phyloP scores from a whole-genome alignment of 2,888 invertebrate genomes.

The Latheticus oryzae region DNA sequence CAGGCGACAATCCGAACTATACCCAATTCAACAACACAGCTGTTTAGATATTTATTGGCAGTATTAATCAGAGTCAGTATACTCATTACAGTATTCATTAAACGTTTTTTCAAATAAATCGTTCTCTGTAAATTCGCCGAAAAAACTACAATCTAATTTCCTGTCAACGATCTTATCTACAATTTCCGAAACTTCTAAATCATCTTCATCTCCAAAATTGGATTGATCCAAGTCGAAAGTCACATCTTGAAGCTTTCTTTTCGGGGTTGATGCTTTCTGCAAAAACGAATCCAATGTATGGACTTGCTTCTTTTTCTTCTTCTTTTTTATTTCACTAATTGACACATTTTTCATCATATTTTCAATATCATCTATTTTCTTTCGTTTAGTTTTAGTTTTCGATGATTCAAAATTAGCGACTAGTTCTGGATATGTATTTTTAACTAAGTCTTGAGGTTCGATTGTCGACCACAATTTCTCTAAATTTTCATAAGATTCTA shows the following conservation, averaged over 20 bases:
- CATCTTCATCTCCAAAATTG: constrained; percentile 62
- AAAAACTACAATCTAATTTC: constrained; percentile 52
- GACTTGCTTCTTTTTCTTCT: constrained; percentile 43
- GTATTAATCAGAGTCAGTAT: constrained; percentile 36
- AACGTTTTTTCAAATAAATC: constrained; percentile 75
- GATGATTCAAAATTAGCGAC: constrained; percentile 66
- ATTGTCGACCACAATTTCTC: constrained; percentile 73
- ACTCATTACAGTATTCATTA: constrained; percentile 46
- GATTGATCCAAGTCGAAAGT: constrained; percentile 55
- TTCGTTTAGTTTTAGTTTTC: constrained; percentile 66
- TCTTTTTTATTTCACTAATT: constrained; percentile 40
- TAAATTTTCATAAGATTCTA: constrained; percentile 63
- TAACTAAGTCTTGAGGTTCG: constrained; percentile 76
- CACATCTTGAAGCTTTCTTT: constrained; percentile 32
- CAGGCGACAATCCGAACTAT: constrained; percentile 59
- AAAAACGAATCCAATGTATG: constrained; percentile 54
- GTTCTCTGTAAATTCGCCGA: constrained; percentile 60
- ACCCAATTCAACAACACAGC: constrained; percentile 42
- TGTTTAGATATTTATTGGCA: constrained; percentile 25
- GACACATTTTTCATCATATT: constrained; percentile 41
- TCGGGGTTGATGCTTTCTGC: constrained; percentile 49
- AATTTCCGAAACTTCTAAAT: constrained; percentile 68
- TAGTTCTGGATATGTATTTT: constrained; percentile 72
- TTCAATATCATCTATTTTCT: constrained; percentile 44
- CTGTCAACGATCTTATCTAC: constrained; percentile 67